Conservation (phyloP, 1,140 invertebrate species). For the Ceratosolen fusciceps region DNA sequence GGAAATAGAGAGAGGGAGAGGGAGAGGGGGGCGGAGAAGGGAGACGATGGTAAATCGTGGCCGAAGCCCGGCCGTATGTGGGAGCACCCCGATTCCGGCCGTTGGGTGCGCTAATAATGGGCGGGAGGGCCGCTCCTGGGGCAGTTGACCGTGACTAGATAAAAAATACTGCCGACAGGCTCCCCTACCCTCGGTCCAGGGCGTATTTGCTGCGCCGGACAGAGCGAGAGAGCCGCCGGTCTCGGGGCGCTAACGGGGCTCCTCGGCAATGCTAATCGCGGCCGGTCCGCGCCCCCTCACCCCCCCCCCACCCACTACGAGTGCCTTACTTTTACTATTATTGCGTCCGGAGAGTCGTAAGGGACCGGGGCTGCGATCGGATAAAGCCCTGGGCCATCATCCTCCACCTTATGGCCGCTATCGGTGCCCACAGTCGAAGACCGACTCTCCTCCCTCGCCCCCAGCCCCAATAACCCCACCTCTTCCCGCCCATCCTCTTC, state of each 20-base stretch:
- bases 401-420: too few species aligned
- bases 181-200: too few species aligned
- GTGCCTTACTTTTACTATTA: constrained; percentile 2
- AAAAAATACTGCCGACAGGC: constrained; percentile 70
- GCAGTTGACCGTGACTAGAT: constrained; percentile 74
- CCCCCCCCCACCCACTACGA: not conserved
- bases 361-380: not conserved
- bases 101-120: constrained; percentile 71
- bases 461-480: too few species aligned
- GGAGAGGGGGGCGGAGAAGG: not conserved
- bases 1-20: constrained; percentile 46
- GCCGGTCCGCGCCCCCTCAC: not conserved
- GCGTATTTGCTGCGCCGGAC: too few species aligned
- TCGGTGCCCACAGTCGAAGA: too few species aligned
- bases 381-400: too few species aligned
- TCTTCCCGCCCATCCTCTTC: too few species aligned
- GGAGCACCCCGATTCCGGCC: constrained; percentile 52
- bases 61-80: constrained; percentile 41
- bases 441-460: too few species aligned
- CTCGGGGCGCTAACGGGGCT: constrained; percentile 3
- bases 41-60: not conserved
- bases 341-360: not conserved
- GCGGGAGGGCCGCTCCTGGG: constrained; percentile 65
- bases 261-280: constrained; percentile 33
- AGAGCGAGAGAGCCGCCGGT: not conserved